Conservation (phyloP, 2,888 invertebrate genomes). For the Andricus curvator region DNA sequence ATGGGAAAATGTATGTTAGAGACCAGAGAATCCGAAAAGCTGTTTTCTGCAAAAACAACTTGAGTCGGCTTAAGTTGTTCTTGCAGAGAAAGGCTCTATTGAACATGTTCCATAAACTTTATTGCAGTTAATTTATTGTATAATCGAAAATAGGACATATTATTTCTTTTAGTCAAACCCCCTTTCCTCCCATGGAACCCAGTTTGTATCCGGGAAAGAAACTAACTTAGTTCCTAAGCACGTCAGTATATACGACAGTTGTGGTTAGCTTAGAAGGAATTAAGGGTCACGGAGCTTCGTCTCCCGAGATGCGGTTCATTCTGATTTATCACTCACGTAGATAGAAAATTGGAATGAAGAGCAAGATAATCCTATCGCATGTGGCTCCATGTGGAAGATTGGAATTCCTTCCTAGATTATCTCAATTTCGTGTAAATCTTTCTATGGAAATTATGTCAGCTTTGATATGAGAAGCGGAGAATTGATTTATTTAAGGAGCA, state of each 20-base stretch:
- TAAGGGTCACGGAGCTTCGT: constrained; percentile 14
- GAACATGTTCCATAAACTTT: too few species aligned
- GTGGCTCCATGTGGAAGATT: neutral
- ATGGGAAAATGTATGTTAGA: too few species aligned
- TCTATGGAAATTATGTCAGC: neutral
- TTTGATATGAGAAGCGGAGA: neutral
- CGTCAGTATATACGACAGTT: constrained; percentile 27
- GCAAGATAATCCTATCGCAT: neutral
- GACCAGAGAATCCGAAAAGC: too few species aligned
- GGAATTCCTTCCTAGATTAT: neutral
- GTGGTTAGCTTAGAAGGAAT: constrained; percentile 27
- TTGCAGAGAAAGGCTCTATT: too few species aligned
- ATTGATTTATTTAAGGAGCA: neutral
- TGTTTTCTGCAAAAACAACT: too few species aligned
- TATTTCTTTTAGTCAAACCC: neutral
- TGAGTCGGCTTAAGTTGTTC: too few species aligned
- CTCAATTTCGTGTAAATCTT: neutral
- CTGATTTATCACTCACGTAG: constrained; percentile 27
- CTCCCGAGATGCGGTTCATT: constrained; percentile 17
- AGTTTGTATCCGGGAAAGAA: neutral
- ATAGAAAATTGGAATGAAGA: constrained; percentile 25
- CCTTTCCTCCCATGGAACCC: neutral
- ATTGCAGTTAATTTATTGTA: too few species aligned
- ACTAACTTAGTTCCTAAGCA: neutral
- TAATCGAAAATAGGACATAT: too few species aligned